Base-by-base conservation (phyloP, 1,140 invertebrate genomes). In the Drosophila serrata region DNA sequence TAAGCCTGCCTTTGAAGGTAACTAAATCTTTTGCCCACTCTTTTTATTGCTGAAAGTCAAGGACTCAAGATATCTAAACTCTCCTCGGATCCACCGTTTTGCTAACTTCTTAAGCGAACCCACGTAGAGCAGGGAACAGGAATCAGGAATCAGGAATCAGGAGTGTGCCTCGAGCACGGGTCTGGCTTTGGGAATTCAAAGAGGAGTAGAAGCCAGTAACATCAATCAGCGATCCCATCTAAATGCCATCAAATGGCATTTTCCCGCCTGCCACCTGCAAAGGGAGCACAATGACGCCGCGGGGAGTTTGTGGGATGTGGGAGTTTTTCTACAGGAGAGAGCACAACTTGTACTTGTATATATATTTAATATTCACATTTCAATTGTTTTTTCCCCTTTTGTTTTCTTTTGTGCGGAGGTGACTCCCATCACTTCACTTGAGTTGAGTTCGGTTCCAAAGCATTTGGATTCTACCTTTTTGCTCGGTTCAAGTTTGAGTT, bases 291-390 rank as follows among this genome's bases (percentile, higher is more conserved):
- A 86, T 86, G 82, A 72, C 82, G 82, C 82, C 82, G 75, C 79
- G 55, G 79, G 82, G 82, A 85, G 82, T 68, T 63, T 63, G n/a
- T 67, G 49, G n/a, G n/a, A n/a, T n/a, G n/a, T n/a, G n/a, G n/a
- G n/a, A n/a, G n/a, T n/a, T n/a, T n/a, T n/a, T n/a, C n/a, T n/a
- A n/a, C n/a, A n/a, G n/a, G n/a, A n/a, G n/a, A n/a, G n/a, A n/a
- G n/a, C n/a, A 59, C 75, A 73, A 79, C 82, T 79, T 82, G 69
- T 87, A 75, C 82, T 86, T 79, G 61, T 46, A 86, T 59, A 86
- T 59, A 57, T 82, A 86, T 86, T 86, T 86, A 86, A 86, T 86
- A 86, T 86, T 86, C 82, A 86, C 79, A 86, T 86, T 86, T 86
- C 82, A 86, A 86, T 86, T 87, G 82, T 86, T 86, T 76, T 77